Base-by-base conservation (phyloP, 2,113 vertebrate species). In the Lamprologus speciosus region DNA sequence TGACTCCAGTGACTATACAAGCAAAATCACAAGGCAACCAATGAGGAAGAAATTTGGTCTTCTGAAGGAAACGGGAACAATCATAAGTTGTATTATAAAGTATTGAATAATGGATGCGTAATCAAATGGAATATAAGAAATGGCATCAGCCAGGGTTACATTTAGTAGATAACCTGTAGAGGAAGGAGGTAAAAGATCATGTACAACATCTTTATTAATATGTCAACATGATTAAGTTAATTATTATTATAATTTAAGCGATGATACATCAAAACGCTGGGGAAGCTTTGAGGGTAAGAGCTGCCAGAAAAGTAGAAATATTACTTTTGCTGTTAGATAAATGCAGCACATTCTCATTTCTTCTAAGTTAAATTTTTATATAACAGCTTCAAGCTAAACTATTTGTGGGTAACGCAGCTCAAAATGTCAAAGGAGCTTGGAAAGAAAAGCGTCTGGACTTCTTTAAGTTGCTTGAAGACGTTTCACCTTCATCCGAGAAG, bases 1-100 rank as follows among this genome's bases (percentile, higher is more conserved):
- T 55, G 82, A 84, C 70, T 90, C 82, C 82, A 19, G 8, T 17
- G 28, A 51, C 75, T 68, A 7, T 11, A 78, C 68, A 78, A 80
- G 81, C 45, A 88, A 40, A 86, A 82, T 40, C 58, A 57, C 23
- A 5, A 73, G 17, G 54, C 53, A 5, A 19, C 8, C 26, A n/a
- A 37, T 31, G 45, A 28, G 13, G 35, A 33, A 73, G 14, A 40
- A 13, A 14, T 5, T 68, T 16, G 4, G n/a, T 78, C 70, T 19
- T 54, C 60, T 35, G n/a, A 23, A 58, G 42, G 37, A 37, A 84
- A 79, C 3, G 4, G 2, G 11, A 0, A 40, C 4, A 10, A 79
- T 16, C 11, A 54, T 1, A 5, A 31, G 17, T 23, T 83, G 5
- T 23, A 17, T 16, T 45, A 17, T 73, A 73, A 45, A 42, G 28